A percentile compares a stretch with the other conserved stretches of the same genome.
Evolutionary conservation across 2,888 invertebrate genomes (phyloP).

Genomic region (Lepidocyrtinus sp.): DNA sequence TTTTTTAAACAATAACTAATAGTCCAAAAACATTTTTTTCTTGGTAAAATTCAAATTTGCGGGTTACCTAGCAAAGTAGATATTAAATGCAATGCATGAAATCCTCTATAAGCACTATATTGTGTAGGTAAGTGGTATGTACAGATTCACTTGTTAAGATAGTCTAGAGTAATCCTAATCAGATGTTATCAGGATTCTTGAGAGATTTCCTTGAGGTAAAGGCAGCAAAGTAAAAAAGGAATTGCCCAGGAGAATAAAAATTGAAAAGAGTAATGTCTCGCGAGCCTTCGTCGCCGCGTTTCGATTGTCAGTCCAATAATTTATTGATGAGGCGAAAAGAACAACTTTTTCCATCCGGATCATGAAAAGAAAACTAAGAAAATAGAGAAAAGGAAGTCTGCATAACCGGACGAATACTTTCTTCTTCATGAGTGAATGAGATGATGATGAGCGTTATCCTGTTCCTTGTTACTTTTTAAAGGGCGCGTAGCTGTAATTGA

Average conservation of each 20-base stretch:
- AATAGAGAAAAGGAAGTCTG: slow-evolving; percentile 33
- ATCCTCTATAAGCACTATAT: too few species aligned
- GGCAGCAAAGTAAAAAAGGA: not conserved
- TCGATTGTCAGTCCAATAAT: slow-evolving; percentile 42
- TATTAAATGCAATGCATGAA: too few species aligned
- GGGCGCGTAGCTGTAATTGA: not conserved
- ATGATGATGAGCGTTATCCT: not conserved
- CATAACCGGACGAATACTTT: slow-evolving; percentile 22
- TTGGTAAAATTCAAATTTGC: too few species aligned
- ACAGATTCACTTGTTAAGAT: too few species aligned
- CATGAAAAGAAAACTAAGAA: not conserved
- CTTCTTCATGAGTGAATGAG: not conserved
- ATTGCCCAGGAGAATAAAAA: slow-evolving; percentile 5
- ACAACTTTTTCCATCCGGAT: slow-evolving; percentile 14
- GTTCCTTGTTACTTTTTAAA: not conserved
- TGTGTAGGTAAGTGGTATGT: too few species aligned
- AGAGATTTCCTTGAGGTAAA: slow-evolving; percentile 14
- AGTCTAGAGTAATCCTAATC: too few species aligned
- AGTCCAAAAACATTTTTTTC: too few species aligned
- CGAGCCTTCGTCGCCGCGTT: not conserved
- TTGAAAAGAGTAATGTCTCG: not conserved
- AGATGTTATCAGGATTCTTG: too few species aligned
- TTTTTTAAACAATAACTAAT: too few species aligned
- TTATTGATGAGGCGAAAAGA: slow-evolving; percentile 51
- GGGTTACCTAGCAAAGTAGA: too few species aligned